These are phyloP conservation scores for Archips xylosteana DNA, from an alignment of 2,888 invertebrate genomes.

Conservation along the genomic window DNA sequence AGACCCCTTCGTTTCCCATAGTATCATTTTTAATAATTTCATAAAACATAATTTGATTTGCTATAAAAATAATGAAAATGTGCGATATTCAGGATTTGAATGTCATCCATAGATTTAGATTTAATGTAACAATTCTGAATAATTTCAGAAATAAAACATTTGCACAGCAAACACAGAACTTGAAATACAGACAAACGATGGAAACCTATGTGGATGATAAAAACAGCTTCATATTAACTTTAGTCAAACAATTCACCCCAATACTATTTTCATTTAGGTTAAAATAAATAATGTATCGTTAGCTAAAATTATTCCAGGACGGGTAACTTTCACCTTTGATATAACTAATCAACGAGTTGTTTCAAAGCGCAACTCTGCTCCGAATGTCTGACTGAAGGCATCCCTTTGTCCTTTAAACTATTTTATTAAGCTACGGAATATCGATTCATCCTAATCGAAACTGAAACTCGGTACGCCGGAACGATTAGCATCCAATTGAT, in stretches of 20 bases:
- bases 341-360: conserved; percentile 6
- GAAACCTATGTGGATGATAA: too few species aligned
- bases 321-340: conserved; percentile 1
- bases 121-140: too few species aligned
- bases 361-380: conserved; percentile 12
- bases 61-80: too few species aligned
- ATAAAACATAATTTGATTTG: too few species aligned
- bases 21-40: too few species aligned
- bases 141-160: too few species aligned
- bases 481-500: conserved; percentile 20
- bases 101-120: too few species aligned
- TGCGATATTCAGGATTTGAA: too few species aligned
- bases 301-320: background rate
- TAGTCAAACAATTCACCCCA: background rate
- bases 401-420: conserved; percentile 18
- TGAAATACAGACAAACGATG: too few species aligned
- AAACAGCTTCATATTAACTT: background rate
- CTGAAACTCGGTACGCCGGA: conserved; percentile 7
- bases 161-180: too few species aligned
- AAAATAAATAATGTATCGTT: background rate
- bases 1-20: too few species aligned
- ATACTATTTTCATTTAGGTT: background rate
- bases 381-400: conserved; percentile 11
- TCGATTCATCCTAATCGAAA: conserved; percentile 29
- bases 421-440: conserved; percentile 21